Evolutionary conservation across 1,140 invertebrate species (phyloP).

Genomic region (Brachionus sp.): DNA sequence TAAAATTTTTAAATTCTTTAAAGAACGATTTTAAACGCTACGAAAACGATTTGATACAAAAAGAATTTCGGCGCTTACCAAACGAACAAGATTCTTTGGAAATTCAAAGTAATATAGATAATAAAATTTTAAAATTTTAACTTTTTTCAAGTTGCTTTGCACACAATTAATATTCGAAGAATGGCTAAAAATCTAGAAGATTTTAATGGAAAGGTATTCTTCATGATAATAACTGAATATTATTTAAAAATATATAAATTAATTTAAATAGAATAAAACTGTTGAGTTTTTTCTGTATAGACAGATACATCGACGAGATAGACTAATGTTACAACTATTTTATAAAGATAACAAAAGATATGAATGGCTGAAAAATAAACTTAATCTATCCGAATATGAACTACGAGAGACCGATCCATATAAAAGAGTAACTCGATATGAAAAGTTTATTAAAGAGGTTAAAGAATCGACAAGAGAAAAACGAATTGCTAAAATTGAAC

Average conservation of each 20-base stretch:
- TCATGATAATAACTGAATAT: not conserved
- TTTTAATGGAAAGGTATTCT: constrained; percentile 1
- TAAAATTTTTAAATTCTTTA: not conserved
- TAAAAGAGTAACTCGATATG: constrained; percentile 13
- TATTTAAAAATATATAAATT: not conserved
- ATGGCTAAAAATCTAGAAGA: constrained; percentile 17
- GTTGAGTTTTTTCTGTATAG: constrained; percentile 28
- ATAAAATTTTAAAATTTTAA: not conserved
- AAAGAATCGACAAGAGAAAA: not conserved
- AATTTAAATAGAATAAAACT: not conserved
- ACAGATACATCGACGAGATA: constrained; percentile 22
- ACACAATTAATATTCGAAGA: not conserved
- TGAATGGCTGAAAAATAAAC: constrained; percentile 19
- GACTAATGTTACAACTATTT: constrained; percentile 7
- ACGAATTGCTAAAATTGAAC: not conserved
- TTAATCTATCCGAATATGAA: not conserved
- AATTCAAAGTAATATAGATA: not conserved
- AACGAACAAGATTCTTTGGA: constrained; percentile 23
- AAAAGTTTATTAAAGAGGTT: not conserved
- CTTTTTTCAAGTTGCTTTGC: not conserved
- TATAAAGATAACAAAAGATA: constrained; percentile 15
- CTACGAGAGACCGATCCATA: not conserved
- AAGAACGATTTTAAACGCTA: constrained; percentile 30
- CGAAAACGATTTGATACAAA: constrained; percentile 7
- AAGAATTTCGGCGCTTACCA: not conserved